phyloP scores from a whole-genome alignment of 1,140 invertebrate genomes.

The Caligus rogercresseyi region DNA sequence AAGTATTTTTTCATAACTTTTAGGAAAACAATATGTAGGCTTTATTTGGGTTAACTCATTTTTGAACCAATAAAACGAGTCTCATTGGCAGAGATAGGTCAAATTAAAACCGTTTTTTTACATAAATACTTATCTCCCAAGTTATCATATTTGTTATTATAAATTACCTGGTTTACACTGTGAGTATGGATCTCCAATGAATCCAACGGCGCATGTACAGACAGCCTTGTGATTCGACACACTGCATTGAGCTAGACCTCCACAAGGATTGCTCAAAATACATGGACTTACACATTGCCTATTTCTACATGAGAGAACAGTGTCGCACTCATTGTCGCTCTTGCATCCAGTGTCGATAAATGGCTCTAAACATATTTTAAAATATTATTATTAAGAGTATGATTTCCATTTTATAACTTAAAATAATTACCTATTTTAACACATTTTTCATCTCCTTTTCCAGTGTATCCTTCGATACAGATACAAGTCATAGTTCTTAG shows the following conservation, averaged over 20 bases:
- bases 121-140: too few species aligned
- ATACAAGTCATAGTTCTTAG: constrained; percentile 30
- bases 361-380: neutral
- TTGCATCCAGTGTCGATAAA: constrained; percentile 47
- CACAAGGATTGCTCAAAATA: constrained; percentile 28
- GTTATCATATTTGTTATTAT: too few species aligned
- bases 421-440: neutral
- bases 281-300: constrained; percentile 12
- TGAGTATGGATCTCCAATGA: constrained; percentile 31
- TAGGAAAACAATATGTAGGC: too few species aligned
- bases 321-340: constrained; percentile 54
- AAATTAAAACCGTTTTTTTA: too few species aligned
- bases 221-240: constrained; percentile 25
- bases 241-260: constrained; percentile 25
- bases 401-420: neutral
- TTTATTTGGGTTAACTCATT: too few species aligned
- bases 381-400: too few species aligned
- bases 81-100: too few species aligned
- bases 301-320: constrained; percentile 48
- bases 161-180: constrained; percentile 48
- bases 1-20: too few species aligned
- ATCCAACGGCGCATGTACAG: constrained; percentile 27
- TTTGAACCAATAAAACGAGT: too few species aligned
- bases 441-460: constrained; percentile 32
- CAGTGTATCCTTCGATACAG: constrained; percentile 26